Evolutionary conservation across 2,888 invertebrate species (phyloP).

Genomic region (Drosophila macrospina): DNA sequence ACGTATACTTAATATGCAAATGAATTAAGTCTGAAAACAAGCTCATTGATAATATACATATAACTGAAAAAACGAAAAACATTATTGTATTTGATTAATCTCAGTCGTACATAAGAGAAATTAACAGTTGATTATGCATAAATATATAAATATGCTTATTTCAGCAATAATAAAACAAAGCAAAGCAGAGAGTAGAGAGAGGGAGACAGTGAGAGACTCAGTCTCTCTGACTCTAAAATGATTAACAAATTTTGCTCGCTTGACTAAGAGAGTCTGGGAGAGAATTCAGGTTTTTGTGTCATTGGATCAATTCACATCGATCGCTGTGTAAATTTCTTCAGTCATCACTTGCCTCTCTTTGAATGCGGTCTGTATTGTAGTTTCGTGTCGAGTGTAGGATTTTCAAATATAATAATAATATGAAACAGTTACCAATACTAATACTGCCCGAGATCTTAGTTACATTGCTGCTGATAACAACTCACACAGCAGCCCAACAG

Average conservation of each 20-base stretch:
- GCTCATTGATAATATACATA: constrained; percentile 2
- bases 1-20: constrained; percentile 36
- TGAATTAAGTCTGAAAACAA: constrained; percentile 21
- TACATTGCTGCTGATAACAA: constrained; percentile 17
- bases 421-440: constrained; percentile 38
- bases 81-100: constrained; percentile 6
- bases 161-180: constrained; percentile 1
- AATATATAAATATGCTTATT: not conserved
- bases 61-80: not conserved
- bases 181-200: too few relatives aligned
- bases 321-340: constrained; percentile 19
- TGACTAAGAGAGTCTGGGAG: constrained; percentile 1
- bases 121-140: constrained; percentile 3
- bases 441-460: constrained; percentile 24
- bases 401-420: constrained; percentile 22
- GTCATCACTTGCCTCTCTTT: constrained; percentile 48
- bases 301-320: constrained; percentile 15
- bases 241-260: not conserved
- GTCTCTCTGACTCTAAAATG: not conserved
- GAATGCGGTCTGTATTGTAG: constrained; percentile 40
- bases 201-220: constrained; percentile 2
- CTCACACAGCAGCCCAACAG: constrained; percentile 27
- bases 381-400: constrained; percentile 2
- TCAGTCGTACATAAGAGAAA: constrained; percentile 3
- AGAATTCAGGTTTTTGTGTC: constrained; percentile 8